Evolutionary conservation across 2,888 invertebrate species (phyloP), one percentile per base, ranked within the genome.

Genomic region (Macaria notata): DNA sequence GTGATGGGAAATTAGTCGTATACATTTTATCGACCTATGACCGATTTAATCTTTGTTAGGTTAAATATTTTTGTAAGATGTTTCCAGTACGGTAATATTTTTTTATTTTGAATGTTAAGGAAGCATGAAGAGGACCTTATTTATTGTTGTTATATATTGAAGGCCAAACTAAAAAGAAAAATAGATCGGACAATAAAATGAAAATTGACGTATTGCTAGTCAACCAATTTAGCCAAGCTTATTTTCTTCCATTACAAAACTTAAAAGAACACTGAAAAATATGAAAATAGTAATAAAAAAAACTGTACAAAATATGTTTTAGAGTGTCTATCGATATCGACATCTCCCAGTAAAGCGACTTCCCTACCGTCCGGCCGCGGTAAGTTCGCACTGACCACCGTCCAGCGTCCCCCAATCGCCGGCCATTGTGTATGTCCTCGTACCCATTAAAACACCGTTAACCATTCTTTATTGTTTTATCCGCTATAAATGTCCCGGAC

Each of bases 381-480:
- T 78, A 69, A 82, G 79, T 81, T 77, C 73, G 75, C 79, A 82
- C 76, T 85, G 87, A 88, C 88, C 88, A 83, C 80, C 69, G 78
- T 55, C 65, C 68, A 54, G 70, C 76, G 82, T 76, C 78, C 87
- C 88, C 88, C 87, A 85, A 84, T 83, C 83, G 81, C 65, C 73
- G 71, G 78, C 85, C 81, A 89, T 90, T 90, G 88, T 88, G 84
- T 76, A 80, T 85, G 88, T 87, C 84, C 90, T 88, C 88, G 86
- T 87, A 86, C 88, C 81, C 89, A 91, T 91, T 89, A 90, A 89
- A 90, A 85, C 81, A 84, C 90, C 84, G 86, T 90, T 90, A 89
- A 85, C 84, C 86, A 86, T 88, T 89, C 89, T 90, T 90, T 90
- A 91, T 91, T 90, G 89, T 91, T 90, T 88, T 84, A 90, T 88